Conservation (phyloP, 2,888 invertebrate genomes). For the Dasysyrphus tricinctus region DNA sequence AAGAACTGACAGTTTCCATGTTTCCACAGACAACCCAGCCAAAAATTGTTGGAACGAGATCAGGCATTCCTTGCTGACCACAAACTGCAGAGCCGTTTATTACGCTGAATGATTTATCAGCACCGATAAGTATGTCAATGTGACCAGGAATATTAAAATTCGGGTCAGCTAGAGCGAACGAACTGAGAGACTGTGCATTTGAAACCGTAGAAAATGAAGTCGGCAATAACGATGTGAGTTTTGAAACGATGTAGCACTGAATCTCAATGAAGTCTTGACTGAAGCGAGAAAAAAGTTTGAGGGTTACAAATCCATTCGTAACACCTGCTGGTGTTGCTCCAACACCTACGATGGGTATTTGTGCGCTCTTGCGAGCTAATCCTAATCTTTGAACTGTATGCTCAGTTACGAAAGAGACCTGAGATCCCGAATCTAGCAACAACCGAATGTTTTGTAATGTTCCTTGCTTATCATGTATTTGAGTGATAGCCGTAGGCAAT, state of each 20-base stretch:
- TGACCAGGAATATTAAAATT: too few relatives aligned
- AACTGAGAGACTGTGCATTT: slow-evolving; percentile 4
- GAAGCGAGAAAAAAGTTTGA: slow-evolving; percentile 10
- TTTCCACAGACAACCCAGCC: too few relatives aligned
- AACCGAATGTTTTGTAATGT: slow-evolving; percentile 14
- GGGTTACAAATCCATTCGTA: slow-evolving; percentile 9
- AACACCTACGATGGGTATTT: neutral
- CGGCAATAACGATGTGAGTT: slow-evolving; percentile 8
- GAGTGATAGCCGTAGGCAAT: too few relatives aligned
- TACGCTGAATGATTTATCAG: slow-evolving; percentile 31
- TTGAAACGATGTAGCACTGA: neutral
- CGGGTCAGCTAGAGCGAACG: neutral
- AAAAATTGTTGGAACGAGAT: too few relatives aligned
- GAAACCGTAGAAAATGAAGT: slow-evolving; percentile 7
- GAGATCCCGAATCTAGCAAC: slow-evolving; percentile 22
- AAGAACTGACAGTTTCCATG: neutral
- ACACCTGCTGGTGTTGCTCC: slow-evolving; percentile 26
- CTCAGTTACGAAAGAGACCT: too few relatives aligned
- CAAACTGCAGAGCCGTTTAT: slow-evolving; percentile 3
- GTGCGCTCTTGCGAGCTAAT: too few relatives aligned
- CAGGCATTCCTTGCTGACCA: too few relatives aligned
- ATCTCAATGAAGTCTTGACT: slow-evolving; percentile 6
- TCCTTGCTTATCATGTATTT: too few relatives aligned
- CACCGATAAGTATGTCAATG: slow-evolving; percentile 22
- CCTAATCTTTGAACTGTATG: too few relatives aligned